Percentiles rank a stretch among this genome's conserved stretches.
Evolutionary conservation across 1,140 invertebrate species (phyloP).

Genomic region (Lepidotrigona ventralis): DNA sequence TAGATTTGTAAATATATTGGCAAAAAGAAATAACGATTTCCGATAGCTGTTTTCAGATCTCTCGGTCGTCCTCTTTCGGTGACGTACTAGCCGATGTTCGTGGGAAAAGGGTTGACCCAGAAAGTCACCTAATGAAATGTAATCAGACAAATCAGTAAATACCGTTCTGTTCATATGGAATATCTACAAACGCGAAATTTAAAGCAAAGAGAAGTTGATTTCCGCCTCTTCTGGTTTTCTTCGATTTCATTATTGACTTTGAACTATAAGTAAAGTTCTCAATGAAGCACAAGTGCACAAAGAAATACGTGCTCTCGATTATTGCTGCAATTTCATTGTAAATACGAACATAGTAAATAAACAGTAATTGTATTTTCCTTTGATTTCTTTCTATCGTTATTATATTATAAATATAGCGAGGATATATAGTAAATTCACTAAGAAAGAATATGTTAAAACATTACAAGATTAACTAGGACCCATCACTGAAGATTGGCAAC

Average conservation of each 20-base stretch:
- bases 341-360: neutral
- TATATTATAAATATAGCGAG: too few species aligned
- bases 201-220: neutral
- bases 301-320: neutral
- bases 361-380: neutral
- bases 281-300: neutral
- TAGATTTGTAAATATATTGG: neutral
- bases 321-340: neutral
- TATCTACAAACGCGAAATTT: neutral
- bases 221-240: neutral
- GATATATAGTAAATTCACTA: neutral
- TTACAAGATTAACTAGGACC: too few species aligned
- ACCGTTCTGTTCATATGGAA: neutral
- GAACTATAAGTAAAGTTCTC: neutral
- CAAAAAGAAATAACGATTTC: neutral
- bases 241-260: neutral
- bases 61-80: neutral
- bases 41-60: neutral
- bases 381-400: neutral
- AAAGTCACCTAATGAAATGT: constrained; percentile 1
- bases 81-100: neutral
- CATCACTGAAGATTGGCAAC: neutral
- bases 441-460: neutral
- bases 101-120: neutral
- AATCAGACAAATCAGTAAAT: neutral